Base-by-base conservation (phyloP, 2,888 invertebrate species). In the Amphipoea lucens region DNA sequence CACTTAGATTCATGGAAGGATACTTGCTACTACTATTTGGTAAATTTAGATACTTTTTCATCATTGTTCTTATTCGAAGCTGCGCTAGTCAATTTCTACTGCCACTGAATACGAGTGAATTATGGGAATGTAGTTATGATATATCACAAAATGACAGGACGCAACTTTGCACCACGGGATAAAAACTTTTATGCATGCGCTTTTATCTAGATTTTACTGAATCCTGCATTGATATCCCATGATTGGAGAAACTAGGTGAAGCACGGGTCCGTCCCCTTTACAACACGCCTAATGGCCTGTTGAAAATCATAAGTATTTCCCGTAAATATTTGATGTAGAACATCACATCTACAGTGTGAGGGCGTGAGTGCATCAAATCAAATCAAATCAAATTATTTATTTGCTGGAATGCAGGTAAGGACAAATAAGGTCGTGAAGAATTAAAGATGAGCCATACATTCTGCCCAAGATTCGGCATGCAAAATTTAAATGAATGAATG, bases 1-100 rank as follows among this genome's bases (percentile, higher is more conserved):
- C 72, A 79, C 70, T 85, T 71, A 79, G 70, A 74, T 74, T 71
- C 60, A 63, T 45, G 40, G 40, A 66, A 69, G 63, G 51, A 67
- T 45, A 76, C 36, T 76, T 42, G 68, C 11, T 60, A 62, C 60
- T 57, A 74, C 60, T 62, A 14, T 51, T 71, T 54, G 29, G 57
- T 73, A 20, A 40, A 45, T 79, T 73, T 54, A 54, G 57, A 70
- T 69, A n/a, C 29, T 83, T 63, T 14, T 12, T 51, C 67, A 57
- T 62, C 54, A 29, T 54, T 40, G 36, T 66, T 7, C 3, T 57
- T 67, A 11, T 62, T 45, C 1, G 9, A 40, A 45, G 40, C 51
- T 84, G 42, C 42, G 42, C 1, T 6, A 6, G 0, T 62, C 45
- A 62, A 75, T 5, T 29, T 54, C 54, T 54, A 14, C 36, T 57